phyloP scores from a whole-genome alignment of 2,113 vertebrate genomes.

The Azemiops feae region DNA sequence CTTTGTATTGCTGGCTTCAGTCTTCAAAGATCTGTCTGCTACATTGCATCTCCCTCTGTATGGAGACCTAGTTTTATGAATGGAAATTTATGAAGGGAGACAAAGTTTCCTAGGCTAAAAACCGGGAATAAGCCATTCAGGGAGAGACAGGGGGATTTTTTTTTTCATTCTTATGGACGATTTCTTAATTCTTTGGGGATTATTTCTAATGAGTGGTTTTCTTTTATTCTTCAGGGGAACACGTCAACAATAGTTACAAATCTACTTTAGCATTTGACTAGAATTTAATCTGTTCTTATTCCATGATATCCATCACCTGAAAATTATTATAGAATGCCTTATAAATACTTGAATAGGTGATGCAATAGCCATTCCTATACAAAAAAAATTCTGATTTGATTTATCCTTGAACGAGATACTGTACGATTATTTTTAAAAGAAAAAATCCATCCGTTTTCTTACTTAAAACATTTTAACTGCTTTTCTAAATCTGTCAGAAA shows the following conservation, averaged over 20 bases:
- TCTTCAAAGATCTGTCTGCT: too few relatives aligned
- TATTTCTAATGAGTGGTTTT: neutral
- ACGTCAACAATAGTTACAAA: neutral
- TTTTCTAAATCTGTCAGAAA: neutral
- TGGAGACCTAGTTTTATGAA: neutral
- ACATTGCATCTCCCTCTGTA: neutral
- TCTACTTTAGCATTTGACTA: neutral
- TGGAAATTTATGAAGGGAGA: neutral
- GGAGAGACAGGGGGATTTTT: neutral
- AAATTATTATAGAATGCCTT: neutral
- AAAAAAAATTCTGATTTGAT: neutral
- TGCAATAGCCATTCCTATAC: neutral
- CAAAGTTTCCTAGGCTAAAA: neutral
- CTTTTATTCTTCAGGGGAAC: neutral
- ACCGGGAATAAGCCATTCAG: neutral
- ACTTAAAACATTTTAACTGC: neutral
- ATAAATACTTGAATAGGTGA: neutral
- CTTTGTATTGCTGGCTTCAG: neutral
- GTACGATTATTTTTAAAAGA: neutral
- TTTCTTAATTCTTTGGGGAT: neutral
- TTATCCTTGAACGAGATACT: neutral
- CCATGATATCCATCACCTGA: neutral
- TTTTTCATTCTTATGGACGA: neutral
- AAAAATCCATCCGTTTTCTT: neutral
- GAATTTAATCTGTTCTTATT: neutral